Conservation (phyloP, 2,113 vertebrate species). For the Strix aluco region DNA sequence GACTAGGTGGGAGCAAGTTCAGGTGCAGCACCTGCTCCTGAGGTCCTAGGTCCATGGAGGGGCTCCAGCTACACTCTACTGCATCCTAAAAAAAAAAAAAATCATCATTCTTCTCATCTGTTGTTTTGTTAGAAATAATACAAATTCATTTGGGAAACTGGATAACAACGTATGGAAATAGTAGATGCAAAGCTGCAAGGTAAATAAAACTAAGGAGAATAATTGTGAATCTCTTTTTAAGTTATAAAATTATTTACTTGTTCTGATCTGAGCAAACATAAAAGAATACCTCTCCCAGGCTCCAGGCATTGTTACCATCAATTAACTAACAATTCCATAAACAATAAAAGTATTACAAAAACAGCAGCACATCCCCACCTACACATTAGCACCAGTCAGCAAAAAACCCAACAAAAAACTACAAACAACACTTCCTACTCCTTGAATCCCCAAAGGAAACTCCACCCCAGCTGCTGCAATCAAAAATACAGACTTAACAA, state of each 20-base stretch:
- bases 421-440: slow-evolving; percentile 64
- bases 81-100: not conserved
- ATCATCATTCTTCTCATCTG: not conserved
- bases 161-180: not conserved
- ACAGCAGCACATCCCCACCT: slow-evolving; percentile 57
- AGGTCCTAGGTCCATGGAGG: not conserved
- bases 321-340: slow-evolving; percentile 64
- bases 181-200: not conserved
- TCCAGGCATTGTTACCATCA: slow-evolving; percentile 59
- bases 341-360: slow-evolving; percentile 64
- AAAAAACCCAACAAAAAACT: slow-evolving; percentile 53
- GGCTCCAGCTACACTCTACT: not conserved
- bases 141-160: not conserved
- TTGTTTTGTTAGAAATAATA: not conserved
- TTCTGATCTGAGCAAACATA: slow-evolving; percentile 50
- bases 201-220: slow-evolving; percentile 36
- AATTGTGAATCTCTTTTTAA: slow-evolving; percentile 14
- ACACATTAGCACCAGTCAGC: slow-evolving; percentile 61
- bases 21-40: not conserved
- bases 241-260: slow-evolving; percentile 46
- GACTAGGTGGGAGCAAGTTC: not conserved
- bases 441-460: slow-evolving; percentile 66
- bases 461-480: slow-evolving; percentile 54
- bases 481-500: slow-evolving; percentile 24
- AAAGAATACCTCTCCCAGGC: slow-evolving; percentile 55